Percentiles rank a stretch among this genome's conserved stretches.
phyloP scores from a whole-genome alignment of 1,140 invertebrate species.

The Linepithema humile region DNA sequence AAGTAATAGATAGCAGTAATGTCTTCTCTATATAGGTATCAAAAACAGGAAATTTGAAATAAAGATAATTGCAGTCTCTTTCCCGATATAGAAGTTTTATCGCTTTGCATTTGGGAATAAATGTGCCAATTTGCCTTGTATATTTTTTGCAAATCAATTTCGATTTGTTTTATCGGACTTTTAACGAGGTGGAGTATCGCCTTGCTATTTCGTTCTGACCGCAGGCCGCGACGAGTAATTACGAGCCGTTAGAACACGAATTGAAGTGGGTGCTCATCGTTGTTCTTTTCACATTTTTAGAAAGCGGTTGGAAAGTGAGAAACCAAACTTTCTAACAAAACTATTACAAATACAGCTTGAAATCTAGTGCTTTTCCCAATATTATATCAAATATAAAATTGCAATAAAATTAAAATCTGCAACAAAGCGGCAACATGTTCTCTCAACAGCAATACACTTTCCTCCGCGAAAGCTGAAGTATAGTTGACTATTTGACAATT shows the following conservation, averaged over 20 bases:
- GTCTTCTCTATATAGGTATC: background rate
- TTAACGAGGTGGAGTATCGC: slow-evolving; percentile 22
- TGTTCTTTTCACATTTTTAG: slow-evolving; percentile 76
- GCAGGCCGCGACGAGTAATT: slow-evolving; percentile 65
- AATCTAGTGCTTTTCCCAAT: slow-evolving; percentile 10
- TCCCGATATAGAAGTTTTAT: slow-evolving; percentile 1
- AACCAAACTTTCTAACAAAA: slow-evolving; percentile 72
- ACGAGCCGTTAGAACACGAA: slow-evolving; percentile 71
- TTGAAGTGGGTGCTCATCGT: slow-evolving; percentile 70
- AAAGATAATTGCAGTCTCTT: background rate
- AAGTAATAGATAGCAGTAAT: background rate
- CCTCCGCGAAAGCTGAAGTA: background rate
- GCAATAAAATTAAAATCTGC: background rate
- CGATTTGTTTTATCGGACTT: slow-evolving; percentile 23
- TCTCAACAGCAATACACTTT: background rate
- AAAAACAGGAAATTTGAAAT: background rate
- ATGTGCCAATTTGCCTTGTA: background rate
- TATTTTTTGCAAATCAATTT: slow-evolving; percentile 1
- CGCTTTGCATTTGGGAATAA: background rate
- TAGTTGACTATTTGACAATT: background rate
- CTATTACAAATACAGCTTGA: slow-evolving; percentile 69
- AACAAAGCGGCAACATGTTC: background rate
- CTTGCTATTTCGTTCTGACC: slow-evolving; percentile 50
- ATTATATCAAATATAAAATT: slow-evolving; percentile 25
- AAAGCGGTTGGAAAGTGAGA: slow-evolving; percentile 75